Evolutionary conservation across 2,888 invertebrate genomes (phyloP), one percentile per base, ranked within the genome.

Genomic region (Hyposoter didymator): DNA sequence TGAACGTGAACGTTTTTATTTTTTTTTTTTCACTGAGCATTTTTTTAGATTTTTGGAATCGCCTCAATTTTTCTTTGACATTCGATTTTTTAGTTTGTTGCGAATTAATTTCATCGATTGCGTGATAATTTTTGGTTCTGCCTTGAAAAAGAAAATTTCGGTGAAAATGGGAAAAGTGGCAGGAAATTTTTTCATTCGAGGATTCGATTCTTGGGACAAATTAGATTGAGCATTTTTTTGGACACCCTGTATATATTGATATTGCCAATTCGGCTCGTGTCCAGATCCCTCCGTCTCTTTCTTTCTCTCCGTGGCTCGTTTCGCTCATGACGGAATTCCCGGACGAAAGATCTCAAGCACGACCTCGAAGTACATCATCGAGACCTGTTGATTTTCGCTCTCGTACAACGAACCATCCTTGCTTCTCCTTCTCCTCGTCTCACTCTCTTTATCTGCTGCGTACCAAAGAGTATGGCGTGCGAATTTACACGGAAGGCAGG

Each of bases 401-500:
- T 66, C 76, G 32, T 35, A 32, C 19, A 28, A 32, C 75, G 75
- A 70, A 43, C 69, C 7, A 47, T 45, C 22, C 22, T 45, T 35
- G 10, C 32, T 47, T 4, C n/a, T 47, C 32, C 3, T 17, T 12
- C 66, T 22, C 6, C 22, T 17, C 43, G 17, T 45, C 6, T 12
- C n/a, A n/a, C 12, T 12, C 4, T 12, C 14, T 28, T 59, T 17
- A 22, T 43, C 28, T 69, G 6, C 22, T 69, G 22, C 22, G 45
- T 45, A 45, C 69, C 45, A 69, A 28, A 12, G 12, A 19, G 43
- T 19, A 45, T 4, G 22, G n/a, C 82, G 70, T 66, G 49, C 64
- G 66, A 82, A 82, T 66, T 69, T 47, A 76, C 78, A 59, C 83
- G 73, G 83, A 78, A 83, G 64, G 67, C 78, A 67, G 83, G 83